Evolutionary conservation across 2,888 invertebrate genomes (phyloP).

Genomic region (Acholoe squamosa): DNA sequence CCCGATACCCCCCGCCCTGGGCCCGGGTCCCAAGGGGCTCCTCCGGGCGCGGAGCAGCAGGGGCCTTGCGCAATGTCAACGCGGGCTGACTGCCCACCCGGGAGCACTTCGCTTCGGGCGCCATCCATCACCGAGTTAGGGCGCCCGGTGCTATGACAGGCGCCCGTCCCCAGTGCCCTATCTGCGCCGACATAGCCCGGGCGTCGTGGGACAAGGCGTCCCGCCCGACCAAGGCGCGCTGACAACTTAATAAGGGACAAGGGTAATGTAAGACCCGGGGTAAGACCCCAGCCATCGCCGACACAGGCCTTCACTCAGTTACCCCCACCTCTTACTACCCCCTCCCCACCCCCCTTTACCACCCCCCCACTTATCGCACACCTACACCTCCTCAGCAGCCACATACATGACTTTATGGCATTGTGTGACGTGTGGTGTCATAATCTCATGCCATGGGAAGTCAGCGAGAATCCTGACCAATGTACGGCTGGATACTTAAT

Average conservation of each 20-base stretch:
- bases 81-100: conserved; percentile 48
- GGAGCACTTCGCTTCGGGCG: conserved; percentile 39
- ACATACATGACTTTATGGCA: no score
- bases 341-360: neutral
- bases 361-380: no score
- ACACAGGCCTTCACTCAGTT: no score
- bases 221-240: neutral
- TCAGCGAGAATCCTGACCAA: no score
- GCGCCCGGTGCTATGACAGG: neutral
- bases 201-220: neutral
- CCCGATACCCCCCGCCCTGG: neutral
- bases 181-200: conserved; percentile 32
- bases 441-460: no score
- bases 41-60: neutral
- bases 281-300: neutral
- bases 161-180: conserved; percentile 48
- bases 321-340: neutral
- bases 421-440: no score
- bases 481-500: no score
- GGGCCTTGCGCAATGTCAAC: conserved; percentile 50
- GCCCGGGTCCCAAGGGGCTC: conserved; percentile 5
- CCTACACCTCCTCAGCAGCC: no score
- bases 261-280: conserved; percentile 37
- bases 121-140: conserved; percentile 50
- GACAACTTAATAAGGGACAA: conserved; percentile 49